A percentile compares a stretch with the other conserved stretches of the same genome.
These are phyloP conservation scores for Sitophilus oryzae DNA, from an alignment of 1,140 invertebrate species.

Conservation along the genomic window DNA sequence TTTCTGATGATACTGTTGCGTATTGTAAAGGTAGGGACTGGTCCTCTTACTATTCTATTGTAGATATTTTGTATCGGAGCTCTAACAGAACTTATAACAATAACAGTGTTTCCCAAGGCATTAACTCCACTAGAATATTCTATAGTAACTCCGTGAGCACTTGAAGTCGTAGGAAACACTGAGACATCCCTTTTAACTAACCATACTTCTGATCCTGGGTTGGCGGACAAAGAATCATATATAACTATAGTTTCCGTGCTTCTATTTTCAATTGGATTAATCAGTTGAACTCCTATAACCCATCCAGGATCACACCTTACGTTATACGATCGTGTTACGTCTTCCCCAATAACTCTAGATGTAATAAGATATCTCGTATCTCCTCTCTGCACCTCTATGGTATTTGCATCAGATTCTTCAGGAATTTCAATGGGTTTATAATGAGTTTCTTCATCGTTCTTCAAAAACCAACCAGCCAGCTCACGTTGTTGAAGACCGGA, in stretches of 20 bases:
- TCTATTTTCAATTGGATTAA: constrained; percentile 83
- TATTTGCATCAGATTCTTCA: constrained; percentile 49
- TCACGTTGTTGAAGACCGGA: constrained; percentile 80
- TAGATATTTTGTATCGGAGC: constrained; percentile 63
- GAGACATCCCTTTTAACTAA: constrained; percentile 72
- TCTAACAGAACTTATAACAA: constrained; percentile 72
- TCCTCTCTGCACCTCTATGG: constrained; percentile 58
- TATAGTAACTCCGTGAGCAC: constrained; percentile 73
- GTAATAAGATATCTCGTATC: constrained; percentile 76
- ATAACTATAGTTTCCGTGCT: constrained; percentile 77
- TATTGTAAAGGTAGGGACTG: constrained; percentile 66
- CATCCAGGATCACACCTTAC: constrained; percentile 54
- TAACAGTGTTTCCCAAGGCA: constrained; percentile 72
- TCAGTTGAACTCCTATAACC: constrained; percentile 72
- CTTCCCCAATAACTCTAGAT: constrained; percentile 53
- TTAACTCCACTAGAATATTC: constrained; percentile 74
- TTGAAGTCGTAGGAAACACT: constrained; percentile 81
- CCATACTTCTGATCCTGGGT: constrained; percentile 60
- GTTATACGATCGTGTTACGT: constrained; percentile 39
- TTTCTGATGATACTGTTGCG: constrained; percentile 67
- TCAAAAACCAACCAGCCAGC: constrained; percentile 85
- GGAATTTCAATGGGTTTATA: constrained; percentile 68
- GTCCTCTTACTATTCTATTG: constrained; percentile 67
- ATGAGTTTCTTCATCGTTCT: constrained; percentile 59
- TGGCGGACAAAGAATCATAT: constrained; percentile 63